These are phyloP conservation scores for Otolemur crassicaudatus DNA, from an alignment of 2,797 vertebrate genomes.

Conservation along the genomic window DNA sequence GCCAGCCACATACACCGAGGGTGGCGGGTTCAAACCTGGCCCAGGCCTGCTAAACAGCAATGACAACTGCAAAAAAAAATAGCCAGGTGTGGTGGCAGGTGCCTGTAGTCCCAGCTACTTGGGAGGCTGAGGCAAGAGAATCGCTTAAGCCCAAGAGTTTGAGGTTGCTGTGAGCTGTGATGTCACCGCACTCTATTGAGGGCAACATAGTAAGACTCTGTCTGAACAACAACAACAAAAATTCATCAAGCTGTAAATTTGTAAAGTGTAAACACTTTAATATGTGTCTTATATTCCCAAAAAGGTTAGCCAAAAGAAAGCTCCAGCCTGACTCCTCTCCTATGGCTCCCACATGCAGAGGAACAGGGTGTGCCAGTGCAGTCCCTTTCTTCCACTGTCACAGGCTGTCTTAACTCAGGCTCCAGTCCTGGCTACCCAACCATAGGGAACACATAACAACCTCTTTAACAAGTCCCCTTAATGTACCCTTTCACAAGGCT, in stretches of 20 bases:
- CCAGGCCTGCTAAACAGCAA: no score
- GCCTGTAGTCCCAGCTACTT: no score
- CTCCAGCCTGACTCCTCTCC: neutral
- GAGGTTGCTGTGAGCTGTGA: no score
- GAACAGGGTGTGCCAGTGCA: neutral
- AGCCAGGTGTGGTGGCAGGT: no score
- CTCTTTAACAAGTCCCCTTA: neutral
- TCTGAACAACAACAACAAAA: no score
- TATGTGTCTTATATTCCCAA: conserved; percentile 4
- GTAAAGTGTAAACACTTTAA: conserved; percentile 4
- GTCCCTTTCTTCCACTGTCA: neutral
- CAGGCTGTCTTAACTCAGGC: neutral
- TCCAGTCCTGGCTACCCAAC: neutral
- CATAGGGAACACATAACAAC: neutral
- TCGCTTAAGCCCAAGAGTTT: no score
- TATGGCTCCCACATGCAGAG: neutral
- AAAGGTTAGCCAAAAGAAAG: neutral
- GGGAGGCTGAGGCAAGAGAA: no score
- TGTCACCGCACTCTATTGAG: no score
- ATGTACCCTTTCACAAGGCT: neutral
- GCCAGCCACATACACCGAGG: no score
- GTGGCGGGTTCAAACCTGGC: no score
- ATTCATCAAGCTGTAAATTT: neutral
- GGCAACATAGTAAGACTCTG: no score
- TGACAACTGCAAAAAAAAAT: no score